Percentiles rank a stretch among this genome's conserved stretches.
These are phyloP conservation scores for Archegozetes longisetosus DNA, from an alignment of 1,140 invertebrate species.

Conservation along the genomic window DNA sequence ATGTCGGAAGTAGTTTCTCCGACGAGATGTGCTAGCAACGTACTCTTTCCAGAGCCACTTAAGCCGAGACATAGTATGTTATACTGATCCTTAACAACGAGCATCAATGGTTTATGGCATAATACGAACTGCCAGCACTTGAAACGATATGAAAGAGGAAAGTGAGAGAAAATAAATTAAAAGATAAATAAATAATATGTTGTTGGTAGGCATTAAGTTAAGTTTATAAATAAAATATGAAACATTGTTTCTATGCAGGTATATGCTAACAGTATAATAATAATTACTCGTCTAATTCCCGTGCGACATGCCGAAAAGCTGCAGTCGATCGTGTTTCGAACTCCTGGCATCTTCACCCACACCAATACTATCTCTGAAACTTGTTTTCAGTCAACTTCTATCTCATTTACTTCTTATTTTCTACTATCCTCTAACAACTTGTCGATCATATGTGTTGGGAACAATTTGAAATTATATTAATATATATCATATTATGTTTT, in stretches of 20 bases:
- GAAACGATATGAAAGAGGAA: not conserved
- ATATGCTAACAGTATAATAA: not conserved
- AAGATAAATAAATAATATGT: not conserved
- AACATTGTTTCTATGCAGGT: not conserved
- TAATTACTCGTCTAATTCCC: conserved; percentile 14
- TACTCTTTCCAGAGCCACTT: conserved; percentile 28
- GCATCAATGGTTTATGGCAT: conserved; percentile 20
- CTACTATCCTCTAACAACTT: no score
- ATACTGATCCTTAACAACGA: conserved; percentile 20
- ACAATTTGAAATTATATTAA: no score
- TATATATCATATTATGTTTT: no score
- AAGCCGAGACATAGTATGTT: conserved; percentile 29
- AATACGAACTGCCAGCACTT: conserved; percentile 24
- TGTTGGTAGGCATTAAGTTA: not conserved
- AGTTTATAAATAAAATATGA: not conserved
- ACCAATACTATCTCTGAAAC: no score
- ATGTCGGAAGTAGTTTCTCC: conserved; percentile 27
- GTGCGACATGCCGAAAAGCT: conserved; percentile 16
- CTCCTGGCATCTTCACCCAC: conserved; percentile 19
- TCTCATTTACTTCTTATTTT: no score
- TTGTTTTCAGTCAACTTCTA: not conserved
- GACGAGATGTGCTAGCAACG: conserved; percentile 28
- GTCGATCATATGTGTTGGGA: no score
- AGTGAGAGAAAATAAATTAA: not conserved
- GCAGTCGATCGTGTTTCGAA: conserved; percentile 14